These are phyloP conservation scores for Odontothrips loti DNA, from an alignment of 2,888 invertebrate species.

Conservation along the genomic window DNA sequence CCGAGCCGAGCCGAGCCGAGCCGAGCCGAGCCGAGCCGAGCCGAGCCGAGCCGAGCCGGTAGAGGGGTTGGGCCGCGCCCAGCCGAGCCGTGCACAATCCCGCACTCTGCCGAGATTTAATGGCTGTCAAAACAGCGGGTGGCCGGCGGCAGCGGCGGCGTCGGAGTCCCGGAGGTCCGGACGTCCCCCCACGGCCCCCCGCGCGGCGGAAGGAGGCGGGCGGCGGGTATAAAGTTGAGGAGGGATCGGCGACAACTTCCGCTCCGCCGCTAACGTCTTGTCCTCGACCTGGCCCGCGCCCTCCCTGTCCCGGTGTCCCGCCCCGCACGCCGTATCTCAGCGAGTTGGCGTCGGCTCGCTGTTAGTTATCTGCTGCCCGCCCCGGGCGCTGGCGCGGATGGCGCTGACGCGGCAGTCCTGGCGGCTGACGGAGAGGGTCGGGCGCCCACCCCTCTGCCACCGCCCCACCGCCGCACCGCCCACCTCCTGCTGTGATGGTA, in stretches of 20 bases:
- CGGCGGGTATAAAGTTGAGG: not conserved
- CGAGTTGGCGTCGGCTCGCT: too few relatives aligned
- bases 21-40: not conserved
- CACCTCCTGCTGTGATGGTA: too few relatives aligned
- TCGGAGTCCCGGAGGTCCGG: not conserved
- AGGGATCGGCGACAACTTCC: not conserved
- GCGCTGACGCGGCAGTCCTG: too few relatives aligned
- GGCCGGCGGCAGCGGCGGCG: not conserved
- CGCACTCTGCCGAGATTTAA: not conserved
- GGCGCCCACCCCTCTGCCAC: too few relatives aligned
- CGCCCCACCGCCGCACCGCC: too few relatives aligned
- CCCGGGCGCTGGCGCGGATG: too few relatives aligned
- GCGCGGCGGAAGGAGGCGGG: not conserved
- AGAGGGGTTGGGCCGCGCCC: not conserved
- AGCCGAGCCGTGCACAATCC: not conserved
- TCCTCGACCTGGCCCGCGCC: not conserved
- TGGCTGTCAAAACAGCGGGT: not conserved
- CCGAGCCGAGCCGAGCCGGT: not conserved
- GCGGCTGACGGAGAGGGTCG: too few relatives aligned
- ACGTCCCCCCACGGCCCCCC: not conserved
- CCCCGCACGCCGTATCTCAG: not conserved
- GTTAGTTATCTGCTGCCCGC: too few relatives aligned
- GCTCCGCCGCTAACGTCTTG: not conserved
- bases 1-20: not conserved
- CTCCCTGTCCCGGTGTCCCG: not conserved